A percentile compares a stretch with the other conserved stretches of the same genome.
phyloP scores from a whole-genome alignment of 2,888 invertebrate species.

The Agrotis segetum region DNA sequence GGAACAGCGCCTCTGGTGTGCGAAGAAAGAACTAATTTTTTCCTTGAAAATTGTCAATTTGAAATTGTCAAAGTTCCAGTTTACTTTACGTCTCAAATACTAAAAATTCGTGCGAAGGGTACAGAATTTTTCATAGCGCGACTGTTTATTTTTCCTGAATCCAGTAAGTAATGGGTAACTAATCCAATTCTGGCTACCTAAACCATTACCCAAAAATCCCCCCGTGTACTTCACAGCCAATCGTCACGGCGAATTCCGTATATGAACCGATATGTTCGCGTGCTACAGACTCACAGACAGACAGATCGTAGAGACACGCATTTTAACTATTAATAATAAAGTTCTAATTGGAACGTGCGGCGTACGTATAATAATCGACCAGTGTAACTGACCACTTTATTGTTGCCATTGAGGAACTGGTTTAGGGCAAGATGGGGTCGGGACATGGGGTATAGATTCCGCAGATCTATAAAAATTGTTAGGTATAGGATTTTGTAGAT shows the following conservation, averaged over 20 bases:
- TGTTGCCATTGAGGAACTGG: conserved; percentile 69
- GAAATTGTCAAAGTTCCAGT: too few relatives aligned
- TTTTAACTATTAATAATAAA: conserved; percentile 86
- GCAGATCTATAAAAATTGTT: conserved; percentile 29
- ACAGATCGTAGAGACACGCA: conserved; percentile 84
- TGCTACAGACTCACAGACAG: conserved; percentile 79
- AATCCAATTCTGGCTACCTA: too few relatives aligned
- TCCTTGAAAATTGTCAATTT: too few relatives aligned
- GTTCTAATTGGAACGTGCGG: conserved; percentile 87
- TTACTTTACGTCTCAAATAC: too few relatives aligned
- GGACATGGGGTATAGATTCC: conserved; percentile 50
- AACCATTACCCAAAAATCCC: conserved; percentile 49
- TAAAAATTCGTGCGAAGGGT: too few relatives aligned
- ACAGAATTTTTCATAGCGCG: too few relatives aligned
- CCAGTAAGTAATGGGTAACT: too few relatives aligned
- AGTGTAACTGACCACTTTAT: conserved; percentile 78
- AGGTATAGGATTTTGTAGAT: background rate
- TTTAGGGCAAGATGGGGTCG: conserved; percentile 40
- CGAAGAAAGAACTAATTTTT: too few relatives aligned
- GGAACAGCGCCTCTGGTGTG: too few relatives aligned
- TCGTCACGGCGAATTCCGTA: conserved; percentile 81
- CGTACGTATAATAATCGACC: conserved; percentile 72
- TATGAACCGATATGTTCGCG: conserved; percentile 81
- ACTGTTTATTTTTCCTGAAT: too few relatives aligned
- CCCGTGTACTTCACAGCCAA: conserved; percentile 65